Conservation (phyloP, 2,113 vertebrate species). For the Blennius ocellaris region DNA sequence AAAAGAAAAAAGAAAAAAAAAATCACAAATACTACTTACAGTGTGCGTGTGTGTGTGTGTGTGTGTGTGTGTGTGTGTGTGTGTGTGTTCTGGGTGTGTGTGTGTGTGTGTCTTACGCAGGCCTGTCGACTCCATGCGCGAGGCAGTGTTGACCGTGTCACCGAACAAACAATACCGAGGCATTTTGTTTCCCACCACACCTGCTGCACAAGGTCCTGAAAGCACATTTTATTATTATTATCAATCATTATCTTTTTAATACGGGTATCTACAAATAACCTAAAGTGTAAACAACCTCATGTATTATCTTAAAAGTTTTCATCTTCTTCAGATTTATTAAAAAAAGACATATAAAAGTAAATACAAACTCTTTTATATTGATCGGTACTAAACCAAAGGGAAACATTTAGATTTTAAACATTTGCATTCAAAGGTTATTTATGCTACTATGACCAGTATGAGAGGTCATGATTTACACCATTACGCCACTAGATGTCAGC, state of each 20-base stretch:
- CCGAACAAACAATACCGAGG: conserved; percentile 96
- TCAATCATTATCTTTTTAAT: neutral
- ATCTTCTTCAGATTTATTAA: too few relatives aligned
- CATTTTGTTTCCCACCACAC: conserved; percentile 98
- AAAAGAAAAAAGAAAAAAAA: neutral
- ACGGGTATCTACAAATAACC: too few relatives aligned
- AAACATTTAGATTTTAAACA: too few relatives aligned
- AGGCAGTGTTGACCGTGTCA: conserved; percentile 96
- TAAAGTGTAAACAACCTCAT: neutral
- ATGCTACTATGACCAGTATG: too few relatives aligned
- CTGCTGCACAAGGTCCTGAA: conserved; percentile 93
- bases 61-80: too few relatives aligned
- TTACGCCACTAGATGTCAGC: conserved; percentile 23
- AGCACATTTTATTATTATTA: neutral
- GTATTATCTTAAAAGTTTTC: too few relatives aligned
- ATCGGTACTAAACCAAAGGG: too few relatives aligned
- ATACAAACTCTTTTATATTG: too few relatives aligned
- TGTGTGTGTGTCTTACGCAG: conserved; percentile 86
- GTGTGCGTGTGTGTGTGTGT: too few relatives aligned
- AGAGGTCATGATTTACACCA: neutral
- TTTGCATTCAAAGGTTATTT: too few relatives aligned
- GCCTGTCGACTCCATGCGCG: conserved; percentile 96
- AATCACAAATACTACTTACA: neutral
- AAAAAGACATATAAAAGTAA: too few relatives aligned
- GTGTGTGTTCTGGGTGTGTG: neutral